These are phyloP conservation scores for Azemiops feae DNA, from an alignment of 2,113 vertebrate genomes.

Conservation along the genomic window DNA sequence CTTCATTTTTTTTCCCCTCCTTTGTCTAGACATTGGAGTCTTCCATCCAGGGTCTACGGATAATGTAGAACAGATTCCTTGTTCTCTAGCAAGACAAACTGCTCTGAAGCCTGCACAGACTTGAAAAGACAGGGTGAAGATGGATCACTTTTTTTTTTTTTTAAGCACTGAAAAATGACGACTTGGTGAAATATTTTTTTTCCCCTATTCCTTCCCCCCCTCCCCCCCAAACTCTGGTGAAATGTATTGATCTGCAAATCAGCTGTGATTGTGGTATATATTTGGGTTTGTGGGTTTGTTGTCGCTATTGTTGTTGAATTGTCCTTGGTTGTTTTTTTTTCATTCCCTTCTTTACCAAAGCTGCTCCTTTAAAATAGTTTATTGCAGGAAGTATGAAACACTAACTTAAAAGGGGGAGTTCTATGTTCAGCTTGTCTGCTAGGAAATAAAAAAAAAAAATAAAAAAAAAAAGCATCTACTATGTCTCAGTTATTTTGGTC, in stretches of 20 bases:
- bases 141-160: constrained; percentile 55
- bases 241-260: constrained; percentile 71
- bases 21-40: constrained; percentile 89
- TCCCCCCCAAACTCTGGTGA: constrained; percentile 59
- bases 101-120: constrained; percentile 59
- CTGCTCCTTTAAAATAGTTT: constrained; percentile 80
- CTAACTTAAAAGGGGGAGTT: constrained; percentile 83
- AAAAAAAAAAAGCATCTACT: constrained; percentile 26
- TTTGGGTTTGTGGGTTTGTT: constrained; percentile 18
- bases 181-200: constrained; percentile 34
- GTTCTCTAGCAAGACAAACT: constrained; percentile 69
- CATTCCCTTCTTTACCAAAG: constrained; percentile 84
- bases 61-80: constrained; percentile 85
- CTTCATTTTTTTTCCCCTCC: constrained; percentile 5
- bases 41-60: constrained; percentile 93
- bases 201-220: neutral
- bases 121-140: constrained; percentile 63
- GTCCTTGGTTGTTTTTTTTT: constrained; percentile 64
- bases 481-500: neutral
- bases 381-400: constrained; percentile 72
- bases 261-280: constrained; percentile 62
- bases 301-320: constrained; percentile 43
- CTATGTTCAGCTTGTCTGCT: constrained; percentile 81
- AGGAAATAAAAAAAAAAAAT: constrained; percentile 77
- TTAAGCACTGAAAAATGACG: constrained; percentile 71